Evolutionary conservation across 1,140 invertebrate genomes (phyloP).

Genomic region (Dinothrombium tinctorium): DNA sequence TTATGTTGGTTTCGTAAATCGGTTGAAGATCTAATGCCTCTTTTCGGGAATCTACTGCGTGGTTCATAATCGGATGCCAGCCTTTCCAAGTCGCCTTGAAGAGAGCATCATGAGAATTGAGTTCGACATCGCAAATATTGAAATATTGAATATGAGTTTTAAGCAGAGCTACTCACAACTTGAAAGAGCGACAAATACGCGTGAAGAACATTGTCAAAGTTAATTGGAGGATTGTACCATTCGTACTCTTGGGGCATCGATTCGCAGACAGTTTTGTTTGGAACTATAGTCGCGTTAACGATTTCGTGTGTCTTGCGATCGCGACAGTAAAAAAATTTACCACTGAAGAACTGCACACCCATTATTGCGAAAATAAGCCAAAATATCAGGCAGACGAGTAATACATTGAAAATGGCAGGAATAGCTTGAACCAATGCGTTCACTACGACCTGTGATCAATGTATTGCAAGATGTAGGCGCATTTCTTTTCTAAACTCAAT

Average conservation of each 20-base stretch:
- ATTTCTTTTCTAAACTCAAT: constrained; percentile 59
- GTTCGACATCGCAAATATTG: no score
- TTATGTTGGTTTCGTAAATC: constrained; percentile 71
- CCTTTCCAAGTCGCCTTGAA: constrained; percentile 63
- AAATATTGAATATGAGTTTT: no score
- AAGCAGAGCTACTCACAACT: constrained; percentile 37
- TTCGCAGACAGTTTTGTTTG: constrained; percentile 51
- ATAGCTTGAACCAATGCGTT: constrained; percentile 83
- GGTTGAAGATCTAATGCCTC: constrained; percentile 67
- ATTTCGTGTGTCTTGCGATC: constrained; percentile 33
- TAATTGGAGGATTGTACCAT: constrained; percentile 90
- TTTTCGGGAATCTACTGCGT: constrained; percentile 83
- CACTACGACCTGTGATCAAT: constrained; percentile 83
- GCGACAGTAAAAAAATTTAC: constrained; percentile 76
- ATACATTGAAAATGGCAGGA: constrained; percentile 82
- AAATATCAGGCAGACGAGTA: constrained; percentile 67
- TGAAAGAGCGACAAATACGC: constrained; percentile 92
- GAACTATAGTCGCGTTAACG: constrained; percentile 59
- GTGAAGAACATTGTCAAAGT: constrained; percentile 93
- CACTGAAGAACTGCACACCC: constrained; percentile 65
- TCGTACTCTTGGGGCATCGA: constrained; percentile 60
- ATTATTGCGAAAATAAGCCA: constrained; percentile 80
- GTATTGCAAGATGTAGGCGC: constrained; percentile 62
- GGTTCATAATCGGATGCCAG: constrained; percentile 87
- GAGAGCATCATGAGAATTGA: no score